A percentile compares a stretch with the other conserved stretches of the same genome.
Conservation (phyloP, 2,113 vertebrate genomes). For the Python bivittatus region DNA sequence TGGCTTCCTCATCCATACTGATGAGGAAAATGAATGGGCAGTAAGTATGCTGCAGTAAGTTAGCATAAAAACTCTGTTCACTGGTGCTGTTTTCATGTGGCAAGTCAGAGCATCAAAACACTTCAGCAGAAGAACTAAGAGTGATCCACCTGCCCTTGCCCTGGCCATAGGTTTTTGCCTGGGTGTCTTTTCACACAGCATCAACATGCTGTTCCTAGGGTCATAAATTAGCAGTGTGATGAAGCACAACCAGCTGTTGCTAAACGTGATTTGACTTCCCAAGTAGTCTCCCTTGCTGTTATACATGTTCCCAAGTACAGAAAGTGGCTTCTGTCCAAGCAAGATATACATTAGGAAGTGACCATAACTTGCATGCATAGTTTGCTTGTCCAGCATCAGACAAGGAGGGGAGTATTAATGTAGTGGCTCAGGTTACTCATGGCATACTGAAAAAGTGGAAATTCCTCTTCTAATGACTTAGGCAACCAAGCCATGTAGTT, state of each 20-base stretch:
- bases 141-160: neutral
- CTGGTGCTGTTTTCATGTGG: neutral
- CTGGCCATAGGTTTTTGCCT: constrained; percentile 64
- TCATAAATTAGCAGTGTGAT: constrained; percentile 80
- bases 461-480: neutral
- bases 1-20: neutral
- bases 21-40: neutral
- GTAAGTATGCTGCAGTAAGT: neutral
- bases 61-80: neutral
- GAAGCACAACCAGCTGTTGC: constrained; percentile 79
- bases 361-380: neutral
- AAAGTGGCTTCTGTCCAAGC: constrained; percentile 17
- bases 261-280: constrained; percentile 67
- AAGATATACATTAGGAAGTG: neutral
- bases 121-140: neutral
- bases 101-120: constrained; percentile 12
- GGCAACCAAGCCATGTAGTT: neutral
- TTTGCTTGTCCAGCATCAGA: neutral
- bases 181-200: constrained; percentile 53
- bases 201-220: constrained; percentile 74
- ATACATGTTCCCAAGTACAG: constrained; percentile 35
- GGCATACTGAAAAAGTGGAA: neutral
- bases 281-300: constrained; percentile 54
- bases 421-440: fast-evolving
- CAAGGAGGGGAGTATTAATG: fast-evolving